A percentile compares a stretch with the other conserved stretches of the same genome.
These are phyloP conservation scores for Trachelipus rathkii DNA, from an alignment of 1,140 invertebrate species.

Conservation along the genomic window DNA sequence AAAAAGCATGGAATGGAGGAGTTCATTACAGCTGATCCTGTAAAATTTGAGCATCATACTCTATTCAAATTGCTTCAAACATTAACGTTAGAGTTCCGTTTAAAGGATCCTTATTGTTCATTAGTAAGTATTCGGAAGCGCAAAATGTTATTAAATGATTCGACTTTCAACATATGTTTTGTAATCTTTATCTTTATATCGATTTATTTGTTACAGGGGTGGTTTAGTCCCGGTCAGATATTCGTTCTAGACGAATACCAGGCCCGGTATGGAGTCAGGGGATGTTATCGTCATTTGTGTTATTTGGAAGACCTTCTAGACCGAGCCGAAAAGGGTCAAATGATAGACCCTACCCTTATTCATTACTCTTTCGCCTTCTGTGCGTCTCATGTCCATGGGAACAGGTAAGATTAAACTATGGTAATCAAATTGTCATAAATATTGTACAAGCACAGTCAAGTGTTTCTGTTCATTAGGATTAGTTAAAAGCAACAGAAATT, in stretches of 20 bases:
- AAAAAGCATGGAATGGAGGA: slow-evolving; percentile 99
- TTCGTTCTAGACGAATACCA: slow-evolving; percentile 98
- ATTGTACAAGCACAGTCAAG: too few relatives aligned
- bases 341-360: slow-evolving; percentile 97
- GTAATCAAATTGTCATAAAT: too few relatives aligned
- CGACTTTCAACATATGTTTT: too few relatives aligned
- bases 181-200: too few relatives aligned
- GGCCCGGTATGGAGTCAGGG: slow-evolving; percentile 92
- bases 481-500: too few relatives aligned
- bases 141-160: not conserved
- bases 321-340: slow-evolving; percentile 86
- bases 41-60: slow-evolving; percentile 88
- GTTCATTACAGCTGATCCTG: slow-evolving; percentile 96
- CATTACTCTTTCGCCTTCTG: slow-evolving; percentile 99
- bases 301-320: slow-evolving; percentile 94
- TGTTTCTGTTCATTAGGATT: too few relatives aligned
- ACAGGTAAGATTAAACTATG: slow-evolving; percentile 66
- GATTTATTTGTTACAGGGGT: slow-evolving; percentile 64
- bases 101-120: slow-evolving; percentile 95
- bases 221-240: slow-evolving; percentile 98
- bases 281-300: slow-evolving; percentile 92
- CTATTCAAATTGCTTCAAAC: slow-evolving; percentile 89
- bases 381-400: slow-evolving; percentile 96
- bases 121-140: slow-evolving; percentile 64
- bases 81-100: slow-evolving; percentile 86